Percentiles rank a stretch among this genome's conserved stretches.
These are phyloP conservation scores for Dynastes hyllus DNA, from an alignment of 2,888 invertebrate genomes.

Conservation along the genomic window DNA sequence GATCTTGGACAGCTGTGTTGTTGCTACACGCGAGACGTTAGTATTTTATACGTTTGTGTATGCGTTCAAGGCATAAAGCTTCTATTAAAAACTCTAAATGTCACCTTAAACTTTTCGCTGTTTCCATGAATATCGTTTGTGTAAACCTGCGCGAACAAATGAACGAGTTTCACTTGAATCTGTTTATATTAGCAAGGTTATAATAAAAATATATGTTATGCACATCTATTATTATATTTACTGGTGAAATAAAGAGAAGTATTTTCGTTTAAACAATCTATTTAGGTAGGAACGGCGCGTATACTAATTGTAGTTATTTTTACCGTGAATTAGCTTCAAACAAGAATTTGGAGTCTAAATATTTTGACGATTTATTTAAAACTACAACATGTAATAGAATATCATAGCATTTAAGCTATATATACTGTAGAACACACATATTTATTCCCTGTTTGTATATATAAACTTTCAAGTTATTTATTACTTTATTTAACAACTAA, in stretches of 20 bases:
- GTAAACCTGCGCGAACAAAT: background rate
- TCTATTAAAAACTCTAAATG: slow-evolving; percentile 52
- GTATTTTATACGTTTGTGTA: background rate
- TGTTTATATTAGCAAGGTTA: background rate
- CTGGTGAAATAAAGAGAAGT: no score
- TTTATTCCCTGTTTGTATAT: no score
- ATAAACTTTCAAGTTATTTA: background rate
- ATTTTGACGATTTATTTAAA: slow-evolving; percentile 27
- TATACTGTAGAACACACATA: background rate
- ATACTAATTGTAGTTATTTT: slow-evolving; percentile 19
- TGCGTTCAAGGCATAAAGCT: slow-evolving; percentile 13
- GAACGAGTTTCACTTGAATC: background rate
- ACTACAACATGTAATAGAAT: background rate
- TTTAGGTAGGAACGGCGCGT: slow-evolving; percentile 2
- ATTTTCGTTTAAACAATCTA: slow-evolving; percentile 1
- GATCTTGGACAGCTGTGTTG: slow-evolving; percentile 33
- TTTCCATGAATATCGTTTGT: slow-evolving; percentile 21
- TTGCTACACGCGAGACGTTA: slow-evolving; percentile 7
- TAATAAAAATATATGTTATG: background rate
- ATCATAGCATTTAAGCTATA: background rate
- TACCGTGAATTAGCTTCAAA: background rate
- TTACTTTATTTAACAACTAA: slow-evolving; percentile 1
- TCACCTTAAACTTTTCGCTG: slow-evolving; percentile 49
- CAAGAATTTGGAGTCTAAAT: slow-evolving; percentile 34
- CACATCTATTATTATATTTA: no score